Evolutionary conservation across 2,113 vertebrate genomes (phyloP), one percentile per base, ranked within the genome.

Genomic region (Dasyurus viverrinus): DNA sequence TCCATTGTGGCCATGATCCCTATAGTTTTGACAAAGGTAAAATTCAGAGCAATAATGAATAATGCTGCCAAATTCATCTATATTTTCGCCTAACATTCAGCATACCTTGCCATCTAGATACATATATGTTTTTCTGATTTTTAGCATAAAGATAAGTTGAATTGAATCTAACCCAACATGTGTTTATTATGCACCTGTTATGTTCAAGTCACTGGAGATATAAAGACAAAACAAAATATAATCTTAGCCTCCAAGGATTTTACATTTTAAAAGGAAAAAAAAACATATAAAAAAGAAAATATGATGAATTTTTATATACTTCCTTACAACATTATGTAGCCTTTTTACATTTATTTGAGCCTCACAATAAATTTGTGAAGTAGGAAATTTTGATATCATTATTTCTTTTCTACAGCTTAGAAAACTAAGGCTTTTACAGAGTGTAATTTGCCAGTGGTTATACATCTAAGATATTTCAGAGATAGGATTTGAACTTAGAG

Each of bases 1-100:
- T 89, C 53, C 89, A 68, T 25, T 93, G 22, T 1, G 84, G 68
- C 91, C 89, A 46, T 94, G 93, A 95, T 55, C 54, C 91, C 27
- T 23, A 91, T 50, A 23, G 60, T n/a, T 3, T 76, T 76, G 19
- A 84, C 19, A n/a, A 42, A 23, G 19, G 68, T 68, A 84, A 84
- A 84, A 84, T 84, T 84, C 5, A 84, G 68, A 90, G 89, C 92
- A 96, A 94, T 27, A 96, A 89, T 97, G 97, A 89, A 96, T 96
- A 97, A 92, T 97, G 97, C 92, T 92, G 94, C 94, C 53, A 98
- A 93, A 95, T 96, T 97, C 92, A 95, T 60, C 96, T 96, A 94
- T 96, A 97, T 97, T 98, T 98, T 98, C 96, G 97, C 96, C 97
- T 95, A 96, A 94, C 96, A 93, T 97, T 98, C 96, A 96, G 92